Conservation (phyloP, 2,888 invertebrate genomes). For the Pyrrhopygopsis socrates region DNA sequence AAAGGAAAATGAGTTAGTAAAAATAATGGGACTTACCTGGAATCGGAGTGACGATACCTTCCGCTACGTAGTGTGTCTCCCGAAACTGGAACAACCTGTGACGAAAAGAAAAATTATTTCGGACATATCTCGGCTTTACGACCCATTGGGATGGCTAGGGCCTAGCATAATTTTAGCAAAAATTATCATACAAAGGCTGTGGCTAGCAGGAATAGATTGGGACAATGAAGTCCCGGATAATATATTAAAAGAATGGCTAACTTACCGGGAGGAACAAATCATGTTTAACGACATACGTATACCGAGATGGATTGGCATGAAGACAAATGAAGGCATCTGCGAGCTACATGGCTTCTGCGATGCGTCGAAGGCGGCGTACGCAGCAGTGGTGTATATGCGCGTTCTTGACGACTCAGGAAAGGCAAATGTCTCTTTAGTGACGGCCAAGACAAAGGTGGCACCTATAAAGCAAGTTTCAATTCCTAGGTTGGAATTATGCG, state of each 20-base stretch:
- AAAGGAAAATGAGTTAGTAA: conserved; percentile 69
- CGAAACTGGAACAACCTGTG: conserved; percentile 9
- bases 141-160: conserved; percentile 78
- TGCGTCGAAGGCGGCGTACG: conserved; percentile 42
- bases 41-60: conserved; percentile 64
- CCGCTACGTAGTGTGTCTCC: conserved; percentile 65
- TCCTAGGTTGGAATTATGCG: too few species aligned
- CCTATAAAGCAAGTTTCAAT: conserved; percentile 21
- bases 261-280: conserved; percentile 57
- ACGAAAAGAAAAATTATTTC: conserved; percentile 46
- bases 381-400: conserved; percentile 19
- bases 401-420: neutral
- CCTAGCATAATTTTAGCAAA: conserved; percentile 58
- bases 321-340: neutral
- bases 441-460: conserved; percentile 14
- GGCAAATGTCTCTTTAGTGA: neutral
- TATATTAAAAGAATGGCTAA: conserved; percentile 63
- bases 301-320: conserved; percentile 51
- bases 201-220: conserved; percentile 52
- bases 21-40: conserved; percentile 79
- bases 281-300: conserved; percentile 33
- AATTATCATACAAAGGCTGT: conserved; percentile 55
- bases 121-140: conserved; percentile 37
- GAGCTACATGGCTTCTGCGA: conserved; percentile 58
- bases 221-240: conserved; percentile 45